Evolutionary conservation across 2,888 invertebrate species (phyloP).

Genomic region (Spialia ferax): DNA sequence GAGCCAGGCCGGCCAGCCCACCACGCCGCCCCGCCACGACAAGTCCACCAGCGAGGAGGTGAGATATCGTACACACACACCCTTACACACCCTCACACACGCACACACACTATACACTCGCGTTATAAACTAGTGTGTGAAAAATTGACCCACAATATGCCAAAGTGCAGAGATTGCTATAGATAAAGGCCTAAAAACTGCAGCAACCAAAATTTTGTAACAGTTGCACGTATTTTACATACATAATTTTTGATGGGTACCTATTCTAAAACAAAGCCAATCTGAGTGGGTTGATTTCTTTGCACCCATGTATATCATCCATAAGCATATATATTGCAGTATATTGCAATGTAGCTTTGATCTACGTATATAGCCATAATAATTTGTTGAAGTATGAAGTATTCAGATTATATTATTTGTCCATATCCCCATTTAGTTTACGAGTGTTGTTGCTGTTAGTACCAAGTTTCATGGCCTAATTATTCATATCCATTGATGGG

Average conservation of each 20-base stretch:
- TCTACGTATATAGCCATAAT: not conserved
- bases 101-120: slow-evolving; percentile 1
- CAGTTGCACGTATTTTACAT: not conserved
- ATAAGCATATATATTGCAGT: too few species aligned
- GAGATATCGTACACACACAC: slow-evolving; percentile 59
- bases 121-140: not conserved
- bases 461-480: slow-evolving; percentile 13
- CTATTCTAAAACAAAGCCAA: not conserved
- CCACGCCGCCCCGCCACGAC: slow-evolving; percentile 95
- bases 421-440: slow-evolving; percentile 3
- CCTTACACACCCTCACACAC: not conserved
- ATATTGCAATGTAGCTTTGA: slow-evolving; percentile 12
- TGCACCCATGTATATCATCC: slow-evolving; percentile 1
- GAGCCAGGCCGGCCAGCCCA: slow-evolving; percentile 94
- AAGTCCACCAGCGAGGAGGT: slow-evolving; percentile 99
- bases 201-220: too few species aligned
- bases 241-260: too few species aligned
- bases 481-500: slow-evolving; percentile 24
- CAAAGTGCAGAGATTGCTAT: not conserved
- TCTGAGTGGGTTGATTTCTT: not conserved
- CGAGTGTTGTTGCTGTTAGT: slow-evolving; percentile 7
- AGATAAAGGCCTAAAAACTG: not conserved
- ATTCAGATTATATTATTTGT: slow-evolving; percentile 12
- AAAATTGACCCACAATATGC: not conserved
- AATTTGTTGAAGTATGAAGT: slow-evolving; percentile 12